Conservation (phyloP, 2,113 vertebrate genomes). For the Phrynosoma platyrhinos region DNA sequence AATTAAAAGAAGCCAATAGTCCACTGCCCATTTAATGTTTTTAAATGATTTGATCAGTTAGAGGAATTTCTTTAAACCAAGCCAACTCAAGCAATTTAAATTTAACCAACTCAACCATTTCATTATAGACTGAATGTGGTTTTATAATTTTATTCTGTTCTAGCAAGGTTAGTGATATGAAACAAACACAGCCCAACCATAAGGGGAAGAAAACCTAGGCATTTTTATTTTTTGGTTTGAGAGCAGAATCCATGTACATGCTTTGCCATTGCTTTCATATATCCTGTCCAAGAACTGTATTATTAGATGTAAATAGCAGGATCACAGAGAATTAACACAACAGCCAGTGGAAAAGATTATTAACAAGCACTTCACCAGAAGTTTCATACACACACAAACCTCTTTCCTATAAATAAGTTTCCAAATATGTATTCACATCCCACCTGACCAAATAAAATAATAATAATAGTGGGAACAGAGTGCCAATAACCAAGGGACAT, state of each 20-base stretch:
- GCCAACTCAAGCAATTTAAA: neutral
- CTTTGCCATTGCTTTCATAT: conserved; percentile 1
- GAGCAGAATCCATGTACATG: conserved; percentile 60
- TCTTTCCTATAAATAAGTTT: conserved; percentile 45
- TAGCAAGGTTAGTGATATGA: conserved; percentile 32
- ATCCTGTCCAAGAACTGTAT: conserved; percentile 50
- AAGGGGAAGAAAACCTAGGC: conserved; percentile 41
- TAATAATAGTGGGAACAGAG: neutral
- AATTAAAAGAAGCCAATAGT: neutral
- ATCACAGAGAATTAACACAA: conserved; percentile 65
- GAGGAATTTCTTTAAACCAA: neutral
- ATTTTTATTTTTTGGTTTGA: conserved; percentile 53
- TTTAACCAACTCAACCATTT: neutral
- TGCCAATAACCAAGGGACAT: conserved; percentile 27
- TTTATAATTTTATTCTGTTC: neutral
- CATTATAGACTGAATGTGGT: neutral
- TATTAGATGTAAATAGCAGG: conserved; percentile 57
- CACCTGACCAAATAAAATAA: conserved; percentile 33
- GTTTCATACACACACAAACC: conserved; percentile 46
- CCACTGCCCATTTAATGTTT: neutral
- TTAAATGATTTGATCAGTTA: neutral
- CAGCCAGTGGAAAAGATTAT: conserved; percentile 36
- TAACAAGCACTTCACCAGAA: conserved; percentile 47
- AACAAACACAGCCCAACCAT: conserved; percentile 62
- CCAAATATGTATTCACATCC: conserved; percentile 45